Base-by-base conservation (phyloP, 1,140 invertebrate genomes). In the Hyphantria cunea region DNA sequence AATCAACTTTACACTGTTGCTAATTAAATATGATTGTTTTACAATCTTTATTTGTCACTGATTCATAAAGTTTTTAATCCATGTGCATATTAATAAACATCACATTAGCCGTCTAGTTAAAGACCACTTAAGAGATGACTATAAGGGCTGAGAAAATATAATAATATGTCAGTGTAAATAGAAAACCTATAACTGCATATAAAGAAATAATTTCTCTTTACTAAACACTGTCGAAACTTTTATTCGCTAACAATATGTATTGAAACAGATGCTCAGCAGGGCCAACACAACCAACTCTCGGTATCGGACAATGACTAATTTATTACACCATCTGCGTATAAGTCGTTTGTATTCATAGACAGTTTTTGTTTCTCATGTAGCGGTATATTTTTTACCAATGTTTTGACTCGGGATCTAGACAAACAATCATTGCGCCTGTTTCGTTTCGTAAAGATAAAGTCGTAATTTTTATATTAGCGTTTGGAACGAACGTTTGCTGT, bases 271-370 rank as follows among this genome's bases (percentile, higher is more conserved):
- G 33, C 45, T 58, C 25, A 14, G 15, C 11, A n/a, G 13, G 47
- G 32, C 31, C 44, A 37, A 58, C 25, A 49, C 37, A 33, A 34
- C 14, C 48, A 39, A 50, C 45, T 15, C 12, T n/a, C 31, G 12
- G 25, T 50, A 60, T 33, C 56, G 13, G 13, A 32, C 42, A 63
- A 54, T 63, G 51, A 54, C 51, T 63, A 54, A 63, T 63, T 25
- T 34, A 49, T 54, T 52, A 13, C 11, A 17, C 59, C 54, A 56
- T 56, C 33, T 56, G 54, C 39, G 32, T 37, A 45, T 48, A 39
- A 15, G 51, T 63, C 42, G 51, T 63, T 54, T 25, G 52, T 62
- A 63, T 54, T 53, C 41, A 62, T 49, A 63, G 60, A 53, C 48
- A 39, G 37, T 39, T 10, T 39, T 63, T 63, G 53, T 63, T 53